Conservation (phyloP, 2,888 invertebrate species). For the Pyrrhosoma nymphula region DNA sequence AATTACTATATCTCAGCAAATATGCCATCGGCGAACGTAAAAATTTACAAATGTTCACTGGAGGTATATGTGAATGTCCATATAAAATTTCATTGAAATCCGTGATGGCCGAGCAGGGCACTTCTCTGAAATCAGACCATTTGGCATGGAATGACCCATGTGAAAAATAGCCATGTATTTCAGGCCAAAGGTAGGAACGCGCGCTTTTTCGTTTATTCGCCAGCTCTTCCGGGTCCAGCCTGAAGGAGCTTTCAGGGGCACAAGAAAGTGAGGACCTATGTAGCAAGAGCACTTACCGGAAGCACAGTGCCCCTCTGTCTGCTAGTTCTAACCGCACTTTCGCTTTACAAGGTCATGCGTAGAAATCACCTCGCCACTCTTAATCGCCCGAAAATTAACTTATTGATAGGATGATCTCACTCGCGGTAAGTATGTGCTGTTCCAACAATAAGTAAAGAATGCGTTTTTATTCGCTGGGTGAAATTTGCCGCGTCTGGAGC, state of each 20-base stretch:
- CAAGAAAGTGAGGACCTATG: background rate
- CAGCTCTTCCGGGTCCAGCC: background rate
- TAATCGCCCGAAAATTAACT: background rate
- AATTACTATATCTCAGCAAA: too few relatives aligned
- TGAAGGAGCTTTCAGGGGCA: background rate
- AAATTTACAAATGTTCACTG: too few relatives aligned
- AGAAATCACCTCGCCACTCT: background rate
- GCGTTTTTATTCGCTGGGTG: background rate
- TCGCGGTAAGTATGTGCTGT: background rate
- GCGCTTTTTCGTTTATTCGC: background rate
- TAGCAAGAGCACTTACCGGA: background rate
- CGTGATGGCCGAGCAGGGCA: too few relatives aligned
- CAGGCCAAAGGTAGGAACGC: too few relatives aligned
- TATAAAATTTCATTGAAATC: too few relatives aligned
- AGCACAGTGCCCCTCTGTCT: background rate
- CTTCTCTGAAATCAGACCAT: too few relatives aligned
- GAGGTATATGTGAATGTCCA: too few relatives aligned
- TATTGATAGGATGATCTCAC: background rate
- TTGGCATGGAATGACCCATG: too few relatives aligned
- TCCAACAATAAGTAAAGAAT: background rate
- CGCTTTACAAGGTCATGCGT: background rate
- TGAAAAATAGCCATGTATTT: too few relatives aligned
- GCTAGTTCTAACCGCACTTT: background rate
- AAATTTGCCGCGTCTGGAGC: too few relatives aligned
- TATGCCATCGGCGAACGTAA: too few relatives aligned